These are phyloP conservation scores for Bubo scandiacus DNA, from an alignment of 2,113 vertebrate species.

Conservation along the genomic window DNA sequence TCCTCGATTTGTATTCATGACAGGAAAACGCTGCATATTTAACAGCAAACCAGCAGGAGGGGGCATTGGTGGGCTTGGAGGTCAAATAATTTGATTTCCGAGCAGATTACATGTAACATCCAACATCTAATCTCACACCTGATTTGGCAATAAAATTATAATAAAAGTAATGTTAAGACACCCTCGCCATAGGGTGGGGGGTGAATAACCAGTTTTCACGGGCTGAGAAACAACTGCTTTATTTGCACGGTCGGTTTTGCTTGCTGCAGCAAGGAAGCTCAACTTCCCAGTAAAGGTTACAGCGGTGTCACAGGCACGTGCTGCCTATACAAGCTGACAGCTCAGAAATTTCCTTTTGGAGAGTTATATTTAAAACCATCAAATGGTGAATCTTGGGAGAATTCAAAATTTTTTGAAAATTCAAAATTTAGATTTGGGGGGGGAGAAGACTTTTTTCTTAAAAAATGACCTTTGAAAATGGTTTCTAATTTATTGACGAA, in stretches of 20 bases:
- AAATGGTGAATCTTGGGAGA: not conserved
- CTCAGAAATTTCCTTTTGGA: not conserved
- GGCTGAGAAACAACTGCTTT: not conserved
- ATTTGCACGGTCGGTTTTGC: not conserved
- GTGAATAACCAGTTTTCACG: not conserved
- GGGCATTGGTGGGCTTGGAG: conserved; percentile 85
- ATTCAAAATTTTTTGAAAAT: not conserved
- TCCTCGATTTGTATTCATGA: conserved; percentile 98
- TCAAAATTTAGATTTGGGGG: not conserved
- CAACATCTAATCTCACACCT: conserved; percentile 85
- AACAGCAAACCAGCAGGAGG: conserved; percentile 90
- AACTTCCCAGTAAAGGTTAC: not conserved
- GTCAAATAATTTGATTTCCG: conserved; percentile 97
- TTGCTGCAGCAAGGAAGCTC: not conserved
- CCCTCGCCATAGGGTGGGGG: not conserved
- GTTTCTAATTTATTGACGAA: too few species aligned
- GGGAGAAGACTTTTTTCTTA: not conserved
- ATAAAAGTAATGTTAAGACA: conserved; percentile 68
- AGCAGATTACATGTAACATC: conserved; percentile 93
- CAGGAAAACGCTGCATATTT: conserved; percentile 92
- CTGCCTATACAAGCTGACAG: not conserved
- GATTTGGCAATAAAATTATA: conserved; percentile 77
- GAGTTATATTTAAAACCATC: not conserved
- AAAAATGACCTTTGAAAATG: not conserved
- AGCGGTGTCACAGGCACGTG: not conserved